Base-by-base conservation (phyloP, 2,113 vertebrate genomes). In the Ammodytes marinus region DNA sequence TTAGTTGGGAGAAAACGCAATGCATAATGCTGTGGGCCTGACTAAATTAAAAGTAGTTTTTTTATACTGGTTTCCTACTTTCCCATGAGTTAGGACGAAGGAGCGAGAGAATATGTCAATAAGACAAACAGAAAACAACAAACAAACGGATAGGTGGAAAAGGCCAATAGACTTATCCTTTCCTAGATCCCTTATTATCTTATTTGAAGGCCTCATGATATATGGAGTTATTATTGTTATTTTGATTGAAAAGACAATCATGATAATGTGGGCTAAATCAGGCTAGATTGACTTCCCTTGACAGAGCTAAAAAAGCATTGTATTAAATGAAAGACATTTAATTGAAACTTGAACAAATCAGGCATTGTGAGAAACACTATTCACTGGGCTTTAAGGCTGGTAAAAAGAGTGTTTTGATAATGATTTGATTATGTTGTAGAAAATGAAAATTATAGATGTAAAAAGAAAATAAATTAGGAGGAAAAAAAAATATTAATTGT, bases 111-210 rank as follows among this genome's bases (percentile, higher is more conserved):
- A 53, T 13, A n/a, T 9, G 35, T 14, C 8, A 60, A 13, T 53
- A 53, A 74, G 14, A 42, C 6, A n/a, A 61, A 72, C 6, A 69
- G 35, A 6, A 47, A 83, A 68, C 13, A 37, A 52, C 27, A 11
- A 10, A 27, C 27, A 27, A 52, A 52, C 12, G 14, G 5, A 15
- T 10, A 40, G 66, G 10, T n/a, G 39, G 14, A n/a, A 49, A 37
- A 3, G 13, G 13, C 8, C 35, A 52, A 42, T 2, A 53, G 3
- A 76, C 42, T 6, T 19, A 14, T 37, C 27, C 17, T 40, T 66
- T 55, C 14, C 8, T 0, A 54, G 0, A 37, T 1, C 15, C 10
- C 46, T 0, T 1, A 19, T 19, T 49, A 4, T 40, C 57, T n/a
- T 4, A 46, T 15, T 0, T 13, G 5, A 59, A 3, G 12, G 2